Percentiles rank a stretch among this genome's conserved stretches.
These are phyloP conservation scores for Scylla paramamosain DNA, from an alignment of 1,140 invertebrate species.

Conservation along the genomic window DNA sequence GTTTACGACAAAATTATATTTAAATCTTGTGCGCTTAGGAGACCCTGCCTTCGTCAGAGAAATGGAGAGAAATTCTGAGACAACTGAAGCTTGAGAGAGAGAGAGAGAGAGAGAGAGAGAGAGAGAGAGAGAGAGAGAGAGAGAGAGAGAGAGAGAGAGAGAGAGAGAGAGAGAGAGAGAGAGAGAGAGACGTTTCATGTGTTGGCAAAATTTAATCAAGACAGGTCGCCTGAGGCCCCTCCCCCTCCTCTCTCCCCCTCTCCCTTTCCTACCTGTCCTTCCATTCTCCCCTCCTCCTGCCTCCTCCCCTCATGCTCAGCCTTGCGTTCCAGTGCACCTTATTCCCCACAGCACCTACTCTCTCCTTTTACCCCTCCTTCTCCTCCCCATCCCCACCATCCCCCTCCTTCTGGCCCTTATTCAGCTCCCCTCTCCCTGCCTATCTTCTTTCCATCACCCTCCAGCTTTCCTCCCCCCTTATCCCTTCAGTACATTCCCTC, in stretches of 20 bases:
- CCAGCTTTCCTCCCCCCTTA: background rate
- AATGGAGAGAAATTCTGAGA: no score
- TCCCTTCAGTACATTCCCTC: background rate
- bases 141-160: constrained; percentile 20
- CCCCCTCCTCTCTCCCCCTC: background rate
- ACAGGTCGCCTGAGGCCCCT: constrained; percentile 27
- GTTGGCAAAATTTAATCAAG: constrained; percentile 56
- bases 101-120: no score
- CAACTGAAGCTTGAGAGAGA: no score
- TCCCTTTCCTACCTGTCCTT: no score
- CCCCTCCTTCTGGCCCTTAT: no score
- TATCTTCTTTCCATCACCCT: background rate
- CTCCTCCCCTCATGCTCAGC: background rate
- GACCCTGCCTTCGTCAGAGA: no score
- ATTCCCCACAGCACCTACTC: background rate
- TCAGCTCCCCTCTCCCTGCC: background rate
- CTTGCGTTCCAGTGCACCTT: background rate
- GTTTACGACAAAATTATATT: no score
- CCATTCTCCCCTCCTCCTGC: background rate
- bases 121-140: background rate
- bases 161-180: background rate
- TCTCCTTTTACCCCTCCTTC: background rate
- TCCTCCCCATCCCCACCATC: background rate
- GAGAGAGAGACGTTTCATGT: constrained; percentile 31
- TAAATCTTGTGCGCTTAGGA: no score